A percentile compares a stretch with the other conserved stretches of the same genome.
phyloP scores from a whole-genome alignment of 2,888 invertebrate species.

The Ichneumoninae sp. region DNA sequence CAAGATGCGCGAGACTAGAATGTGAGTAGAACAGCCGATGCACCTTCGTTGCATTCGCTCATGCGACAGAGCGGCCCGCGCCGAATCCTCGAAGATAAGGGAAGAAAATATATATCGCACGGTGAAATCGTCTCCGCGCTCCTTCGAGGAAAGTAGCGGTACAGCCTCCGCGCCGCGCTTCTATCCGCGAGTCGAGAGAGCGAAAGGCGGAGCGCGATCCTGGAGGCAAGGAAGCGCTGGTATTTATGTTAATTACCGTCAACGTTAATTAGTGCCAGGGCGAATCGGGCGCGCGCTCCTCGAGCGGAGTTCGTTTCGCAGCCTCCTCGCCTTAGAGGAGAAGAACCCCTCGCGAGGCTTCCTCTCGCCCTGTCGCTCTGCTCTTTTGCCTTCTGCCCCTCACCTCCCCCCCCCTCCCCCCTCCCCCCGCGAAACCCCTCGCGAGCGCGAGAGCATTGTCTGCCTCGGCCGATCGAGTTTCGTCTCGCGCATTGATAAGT shows the following conservation, averaged over 20 bases:
- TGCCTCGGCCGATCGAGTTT: constrained; percentile 74
- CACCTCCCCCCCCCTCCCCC: not conserved
- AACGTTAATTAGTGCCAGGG: constrained; percentile 82
- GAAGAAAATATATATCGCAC: constrained; percentile 70
- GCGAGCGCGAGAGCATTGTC: constrained; percentile 68
- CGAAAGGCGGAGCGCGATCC: constrained; percentile 49
- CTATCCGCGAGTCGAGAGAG: not conserved
- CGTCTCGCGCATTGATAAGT: constrained; percentile 79
- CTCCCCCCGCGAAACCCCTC: not conserved
- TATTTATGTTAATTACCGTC: constrained; percentile 84
- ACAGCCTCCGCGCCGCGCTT: constrained; percentile 22
- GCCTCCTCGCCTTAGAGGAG: constrained; percentile 19
- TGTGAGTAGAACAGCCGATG: not conserved
- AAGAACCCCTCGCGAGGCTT: constrained; percentile 59
- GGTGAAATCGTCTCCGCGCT: constrained; percentile 46
- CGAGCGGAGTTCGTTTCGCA: constrained; percentile 39
- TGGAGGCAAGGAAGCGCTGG: constrained; percentile 79
- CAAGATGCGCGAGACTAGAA: not conserved
- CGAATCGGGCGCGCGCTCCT: constrained; percentile 65
- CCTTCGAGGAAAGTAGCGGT: constrained; percentile 43
- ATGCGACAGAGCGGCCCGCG: constrained; percentile 72
- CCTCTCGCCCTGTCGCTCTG: constrained; percentile 56
- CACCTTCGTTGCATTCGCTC: constrained; percentile 60
- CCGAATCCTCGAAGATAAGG: constrained; percentile 78
- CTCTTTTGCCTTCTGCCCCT: constrained; percentile 29